A percentile compares a stretch with the other conserved stretches of the same genome.
Conservation (phyloP, 2,113 vertebrate species). For the Trichechus manatus region DNA sequence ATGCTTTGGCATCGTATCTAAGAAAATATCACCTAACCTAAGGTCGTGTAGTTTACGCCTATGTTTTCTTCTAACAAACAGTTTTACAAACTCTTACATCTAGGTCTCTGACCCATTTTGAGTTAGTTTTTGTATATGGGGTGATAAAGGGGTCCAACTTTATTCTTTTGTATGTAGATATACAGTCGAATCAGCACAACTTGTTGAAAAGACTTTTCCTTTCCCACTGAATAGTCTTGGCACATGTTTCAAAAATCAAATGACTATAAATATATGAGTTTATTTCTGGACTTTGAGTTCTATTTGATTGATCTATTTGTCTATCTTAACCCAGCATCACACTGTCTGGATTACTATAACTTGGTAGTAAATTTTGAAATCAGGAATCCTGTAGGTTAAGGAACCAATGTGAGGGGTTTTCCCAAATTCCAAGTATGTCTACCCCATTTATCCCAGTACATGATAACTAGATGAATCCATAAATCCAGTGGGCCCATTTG, state of each 20-base stretch:
- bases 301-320: background rate
- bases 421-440: background rate
- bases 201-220: background rate
- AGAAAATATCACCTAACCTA: background rate
- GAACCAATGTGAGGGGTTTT: background rate
- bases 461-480: background rate
- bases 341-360: background rate
- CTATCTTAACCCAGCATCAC: background rate
- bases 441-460: conserved; percentile 11
- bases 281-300: conserved; percentile 29
- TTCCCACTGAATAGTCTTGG: background rate
- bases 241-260: conserved; percentile 18
- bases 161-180: background rate
- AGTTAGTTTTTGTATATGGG: background rate
- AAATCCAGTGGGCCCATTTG: background rate
- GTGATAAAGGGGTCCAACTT: background rate
- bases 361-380: conserved; percentile 33
- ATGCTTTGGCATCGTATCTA: background rate
- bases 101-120: conserved; percentile 9
- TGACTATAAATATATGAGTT: background rate
- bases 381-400: background rate
- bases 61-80: background rate
- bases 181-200: background rate
- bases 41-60: background rate
- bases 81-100: background rate